phyloP scores from a whole-genome alignment of 2,888 invertebrate species.

The Xestia xanthographa region DNA sequence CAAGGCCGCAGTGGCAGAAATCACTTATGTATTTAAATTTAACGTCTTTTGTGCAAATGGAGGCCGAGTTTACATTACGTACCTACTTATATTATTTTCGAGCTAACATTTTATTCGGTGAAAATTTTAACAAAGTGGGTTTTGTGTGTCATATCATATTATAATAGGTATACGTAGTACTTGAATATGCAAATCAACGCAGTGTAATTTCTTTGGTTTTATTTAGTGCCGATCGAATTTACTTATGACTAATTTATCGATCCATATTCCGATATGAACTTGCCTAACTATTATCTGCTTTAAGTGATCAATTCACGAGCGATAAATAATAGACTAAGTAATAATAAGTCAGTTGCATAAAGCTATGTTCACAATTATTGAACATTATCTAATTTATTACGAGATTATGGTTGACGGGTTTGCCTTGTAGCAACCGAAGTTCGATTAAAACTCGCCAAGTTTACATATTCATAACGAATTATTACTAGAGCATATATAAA shows the following conservation, averaged over 20 bases:
- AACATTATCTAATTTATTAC: constrained; percentile 70
- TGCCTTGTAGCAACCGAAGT: constrained; percentile 75
- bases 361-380: constrained; percentile 43
- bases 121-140: constrained; percentile 3
- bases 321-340: constrained; percentile 60
- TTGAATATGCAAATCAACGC: constrained; percentile 40
- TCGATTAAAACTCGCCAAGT: constrained; percentile 71
- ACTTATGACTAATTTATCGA: constrained; percentile 32
- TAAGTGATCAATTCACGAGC: constrained; percentile 57
- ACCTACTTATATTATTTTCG: constrained; percentile 17
- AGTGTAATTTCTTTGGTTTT: constrained; percentile 21
- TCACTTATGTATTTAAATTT: constrained; percentile 48
- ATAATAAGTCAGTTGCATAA: constrained; percentile 52
- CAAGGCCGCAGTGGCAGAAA: constrained; percentile 70
- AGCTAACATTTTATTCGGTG: constrained; percentile 16
- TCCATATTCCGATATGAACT: constrained; percentile 30
- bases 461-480: constrained; percentile 65
- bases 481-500: constrained; percentile 58
- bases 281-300: constrained; percentile 40
- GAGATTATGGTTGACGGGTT: constrained; percentile 72
- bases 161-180: neutral
- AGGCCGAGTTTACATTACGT: constrained; percentile 41
- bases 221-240: constrained; percentile 1
- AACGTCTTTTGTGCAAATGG: constrained; percentile 52
- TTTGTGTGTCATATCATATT: neutral